Conservation (phyloP, 2,113 vertebrate species). For the Calcarius ornatus region DNA sequence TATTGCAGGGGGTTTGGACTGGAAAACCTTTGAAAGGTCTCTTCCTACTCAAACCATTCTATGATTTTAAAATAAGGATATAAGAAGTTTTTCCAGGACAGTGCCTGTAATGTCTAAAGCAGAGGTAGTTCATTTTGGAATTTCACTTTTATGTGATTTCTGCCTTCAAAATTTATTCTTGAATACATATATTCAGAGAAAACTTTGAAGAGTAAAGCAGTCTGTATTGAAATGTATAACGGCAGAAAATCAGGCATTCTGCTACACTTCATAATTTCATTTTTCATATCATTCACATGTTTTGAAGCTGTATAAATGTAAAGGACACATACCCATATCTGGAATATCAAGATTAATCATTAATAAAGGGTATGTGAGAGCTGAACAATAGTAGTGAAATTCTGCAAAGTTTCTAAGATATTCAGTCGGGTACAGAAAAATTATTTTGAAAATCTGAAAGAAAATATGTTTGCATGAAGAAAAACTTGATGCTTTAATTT, state of each 20-base stretch:
- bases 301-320: neutral
- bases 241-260: neutral
- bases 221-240: neutral
- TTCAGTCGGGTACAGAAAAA: neutral
- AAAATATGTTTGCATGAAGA: neutral
- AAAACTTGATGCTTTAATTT: neutral
- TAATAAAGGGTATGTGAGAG: neutral
- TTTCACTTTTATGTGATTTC: neutral
- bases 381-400: neutral
- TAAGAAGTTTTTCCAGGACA: neutral
- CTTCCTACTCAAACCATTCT: neutral
- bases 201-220: neutral
- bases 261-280: neutral
- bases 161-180: neutral
- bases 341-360: neutral
- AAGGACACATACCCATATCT: neutral
- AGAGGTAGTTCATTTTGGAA: neutral
- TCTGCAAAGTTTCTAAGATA: neutral
- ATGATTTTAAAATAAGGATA: neutral
- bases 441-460: neutral
- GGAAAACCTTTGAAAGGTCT: neutral
- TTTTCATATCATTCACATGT: neutral
- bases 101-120: neutral
- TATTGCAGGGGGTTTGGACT: neutral
- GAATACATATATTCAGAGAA: neutral